Percentiles rank a stretch among this genome's conserved stretches.
Conservation (phyloP, 2,797 vertebrate genomes). For the Sorex maritimensis region DNA sequence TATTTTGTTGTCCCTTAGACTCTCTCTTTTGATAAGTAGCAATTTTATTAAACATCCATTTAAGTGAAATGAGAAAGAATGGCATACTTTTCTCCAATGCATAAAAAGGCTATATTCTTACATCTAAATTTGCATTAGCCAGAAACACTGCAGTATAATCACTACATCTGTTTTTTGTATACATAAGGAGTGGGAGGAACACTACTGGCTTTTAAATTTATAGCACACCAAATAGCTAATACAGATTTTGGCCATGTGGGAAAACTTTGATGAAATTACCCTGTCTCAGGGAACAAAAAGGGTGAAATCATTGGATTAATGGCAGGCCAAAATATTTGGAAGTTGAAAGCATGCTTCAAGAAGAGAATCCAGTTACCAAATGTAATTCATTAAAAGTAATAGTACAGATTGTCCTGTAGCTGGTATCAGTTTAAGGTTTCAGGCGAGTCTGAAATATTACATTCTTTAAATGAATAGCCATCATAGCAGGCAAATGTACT, state of each 20-base stretch:
- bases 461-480: background rate
- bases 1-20: conserved; percentile 72
- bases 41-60: conserved; percentile 79
- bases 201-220: conserved; percentile 44
- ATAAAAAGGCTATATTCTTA: conserved; percentile 60
- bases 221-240: conserved; percentile 64
- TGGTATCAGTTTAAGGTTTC: conserved; percentile 47
- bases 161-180: conserved; percentile 57
- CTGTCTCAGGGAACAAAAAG: conserved; percentile 41
- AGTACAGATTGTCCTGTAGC: background rate
- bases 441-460: conserved; percentile 6
- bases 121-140: conserved; percentile 70
- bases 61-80: conserved; percentile 74
- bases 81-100: conserved; percentile 56
- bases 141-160: conserved; percentile 15
- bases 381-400: conserved; percentile 63
- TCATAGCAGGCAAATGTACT: background rate
- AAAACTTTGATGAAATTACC: conserved; percentile 74
- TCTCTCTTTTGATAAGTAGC: conserved; percentile 69
- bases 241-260: conserved; percentile 63
- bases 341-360: conserved; percentile 62
- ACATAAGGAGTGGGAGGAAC: conserved; percentile 26
- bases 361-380: conserved; percentile 49
- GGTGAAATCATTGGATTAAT: conserved; percentile 59
- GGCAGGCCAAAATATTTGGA: conserved; percentile 71